phyloP scores from a whole-genome alignment of 2,888 invertebrate genomes.

The Deilephila elpenor region DNA sequence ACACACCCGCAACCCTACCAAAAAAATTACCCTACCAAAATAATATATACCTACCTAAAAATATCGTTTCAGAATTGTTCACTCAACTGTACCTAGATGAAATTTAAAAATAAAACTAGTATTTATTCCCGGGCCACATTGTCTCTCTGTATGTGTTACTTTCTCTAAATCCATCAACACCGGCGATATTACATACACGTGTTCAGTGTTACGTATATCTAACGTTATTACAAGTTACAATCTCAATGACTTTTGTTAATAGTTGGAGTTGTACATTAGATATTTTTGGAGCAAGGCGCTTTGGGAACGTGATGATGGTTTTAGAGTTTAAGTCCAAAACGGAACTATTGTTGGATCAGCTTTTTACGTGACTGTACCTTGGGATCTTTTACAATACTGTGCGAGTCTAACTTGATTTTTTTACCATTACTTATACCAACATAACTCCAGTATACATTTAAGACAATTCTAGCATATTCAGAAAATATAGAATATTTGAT shows the following conservation, averaged over 20 bases:
- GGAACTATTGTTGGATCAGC: no score
- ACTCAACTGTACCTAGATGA: neutral
- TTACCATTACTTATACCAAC: no score
- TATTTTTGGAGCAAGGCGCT: neutral
- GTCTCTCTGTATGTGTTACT: conserved; percentile 16
- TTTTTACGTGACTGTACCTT: no score
- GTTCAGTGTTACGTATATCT: neutral
- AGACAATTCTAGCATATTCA: no score
- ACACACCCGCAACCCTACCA: neutral
- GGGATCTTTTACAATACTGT: no score
- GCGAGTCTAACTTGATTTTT: no score
- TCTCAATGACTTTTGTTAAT: conserved; percentile 10
- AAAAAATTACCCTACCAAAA: neutral
- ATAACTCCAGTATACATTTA: no score
- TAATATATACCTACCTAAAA: no score
- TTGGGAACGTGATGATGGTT: no score
- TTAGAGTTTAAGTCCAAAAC: no score
- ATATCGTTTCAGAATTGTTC: neutral
- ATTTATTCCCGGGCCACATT: neutral
- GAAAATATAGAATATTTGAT: no score
- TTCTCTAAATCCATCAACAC: conserved; percentile 28
- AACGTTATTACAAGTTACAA: neutral
- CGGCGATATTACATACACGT: conserved; percentile 20
- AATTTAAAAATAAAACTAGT: neutral
- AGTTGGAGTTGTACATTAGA: neutral